These are phyloP conservation scores for Papilio aristodemus DNA, from an alignment of 1,140 invertebrate species.

Conservation along the genomic window DNA sequence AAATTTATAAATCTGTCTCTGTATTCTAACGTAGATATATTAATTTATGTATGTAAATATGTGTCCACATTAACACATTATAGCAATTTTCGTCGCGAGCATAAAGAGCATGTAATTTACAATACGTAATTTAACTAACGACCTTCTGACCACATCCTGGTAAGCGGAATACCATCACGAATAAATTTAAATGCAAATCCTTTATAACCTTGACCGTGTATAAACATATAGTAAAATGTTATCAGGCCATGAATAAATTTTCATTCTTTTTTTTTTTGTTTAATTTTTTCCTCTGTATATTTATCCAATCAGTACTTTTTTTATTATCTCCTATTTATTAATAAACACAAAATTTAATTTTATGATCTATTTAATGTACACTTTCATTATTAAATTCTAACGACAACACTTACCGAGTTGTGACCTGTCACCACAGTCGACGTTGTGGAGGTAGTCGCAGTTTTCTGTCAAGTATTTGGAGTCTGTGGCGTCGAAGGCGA, in stretches of 20 bases:
- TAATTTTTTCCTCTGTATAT: too few relatives aligned
- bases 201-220: conserved; percentile 30
- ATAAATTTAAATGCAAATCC: conserved; percentile 31
- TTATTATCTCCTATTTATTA: too few relatives aligned
- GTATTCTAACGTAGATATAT: not conserved
- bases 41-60: conserved; percentile 23
- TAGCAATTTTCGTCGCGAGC: conserved; percentile 9
- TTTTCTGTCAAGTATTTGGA: conserved; percentile 95
- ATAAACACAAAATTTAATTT: too few relatives aligned
- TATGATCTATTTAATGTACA: too few relatives aligned
- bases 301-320: too few relatives aligned
- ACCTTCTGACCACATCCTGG: conserved; percentile 31
- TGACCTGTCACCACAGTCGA: conserved; percentile 94
- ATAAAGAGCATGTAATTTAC: not conserved
- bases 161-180: conserved; percentile 27
- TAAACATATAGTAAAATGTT: conserved; percentile 4
- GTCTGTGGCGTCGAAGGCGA: conserved; percentile 94
- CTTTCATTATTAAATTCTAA: too few relatives aligned
- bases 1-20: not conserved
- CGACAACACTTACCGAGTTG: conserved; percentile 91
- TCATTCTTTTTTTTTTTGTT: not conserved
- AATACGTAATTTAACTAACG: conserved; percentile 21
- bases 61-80: conserved; percentile 17
- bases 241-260: conserved; percentile 1
- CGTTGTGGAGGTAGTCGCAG: conserved; percentile 97